Evolutionary conservation across 2,113 vertebrate genomes (phyloP), one percentile per base, ranked within the genome.

Genomic region (Mastomys natalensis): DNA sequence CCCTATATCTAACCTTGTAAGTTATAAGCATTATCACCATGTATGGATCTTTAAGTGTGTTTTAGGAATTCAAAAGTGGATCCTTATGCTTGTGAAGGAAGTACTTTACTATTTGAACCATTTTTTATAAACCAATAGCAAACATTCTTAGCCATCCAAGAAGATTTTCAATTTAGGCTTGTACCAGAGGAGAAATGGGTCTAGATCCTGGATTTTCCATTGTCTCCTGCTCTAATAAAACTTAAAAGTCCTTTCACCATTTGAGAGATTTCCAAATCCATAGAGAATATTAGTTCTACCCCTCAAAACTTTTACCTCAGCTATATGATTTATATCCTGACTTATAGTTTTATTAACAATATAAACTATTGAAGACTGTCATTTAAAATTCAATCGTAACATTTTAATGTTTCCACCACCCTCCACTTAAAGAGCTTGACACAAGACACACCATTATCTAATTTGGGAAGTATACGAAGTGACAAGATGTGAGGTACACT

Each of bases 81-180:
- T 26, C 0, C 40, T 45, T 12, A 11, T 13, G 22, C 22, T 76
- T 11, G 10, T 76, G 40, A 43, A 45, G 40, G 10, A 76, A 22
- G 22, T 24, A 12, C 22, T 76, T 76, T 45, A 45, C 73, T 76
- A 13, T 12, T 16, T 66, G 26, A 76, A 45, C 26, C 40, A 26
- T 24, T 74, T 43, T 58, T 19, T 21, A 12, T 26, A 76, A 43
- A 19, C 40, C 73, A 76, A 10, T 24, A 45, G 10, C 29, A 66
- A 31, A 66, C 64, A 62, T 80, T 74, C 0, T 2, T 17, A 43
- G 4, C 1, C 10, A 55, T 8, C 0, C 31, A 48, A 60, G 66
- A 76, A 84, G 0, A 62, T 51, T 84, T 66, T 37, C 17, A 55
- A 13, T 55, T 77, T 37, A 37, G 7, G n/a, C 10, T 89, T 91